phyloP scores from a whole-genome alignment of 2,113 vertebrate species.

The Hypocryptadius cinnamomeus region DNA sequence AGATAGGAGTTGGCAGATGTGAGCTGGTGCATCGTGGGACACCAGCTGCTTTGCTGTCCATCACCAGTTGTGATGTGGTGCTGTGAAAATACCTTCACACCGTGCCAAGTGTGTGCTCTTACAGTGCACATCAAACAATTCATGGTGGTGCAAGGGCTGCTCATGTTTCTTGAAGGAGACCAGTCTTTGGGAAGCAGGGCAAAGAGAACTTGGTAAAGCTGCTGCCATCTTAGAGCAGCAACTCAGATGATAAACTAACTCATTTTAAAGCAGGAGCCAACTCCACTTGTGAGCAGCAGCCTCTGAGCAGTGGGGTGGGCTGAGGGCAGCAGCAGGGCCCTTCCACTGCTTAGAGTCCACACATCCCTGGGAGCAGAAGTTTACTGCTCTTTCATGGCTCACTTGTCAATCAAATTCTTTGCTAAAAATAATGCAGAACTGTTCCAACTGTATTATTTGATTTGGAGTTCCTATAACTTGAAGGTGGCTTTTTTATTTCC shows the following conservation, averaged over 20 bases:
- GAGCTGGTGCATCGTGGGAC: background rate
- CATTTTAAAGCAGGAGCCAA: background rate
- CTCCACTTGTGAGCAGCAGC: background rate
- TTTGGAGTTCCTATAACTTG: background rate
- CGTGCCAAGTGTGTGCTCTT: accelerated
- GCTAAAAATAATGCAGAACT: background rate
- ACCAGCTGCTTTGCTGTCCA: background rate
- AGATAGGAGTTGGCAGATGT: background rate
- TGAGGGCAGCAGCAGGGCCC: background rate
- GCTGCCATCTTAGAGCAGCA: background rate
- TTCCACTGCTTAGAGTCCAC: background rate
- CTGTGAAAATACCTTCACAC: background rate
- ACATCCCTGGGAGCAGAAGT: background rate
- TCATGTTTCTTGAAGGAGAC: background rate
- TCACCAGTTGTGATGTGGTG: accelerated
- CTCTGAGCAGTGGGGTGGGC: background rate
- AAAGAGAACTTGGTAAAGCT: background rate
- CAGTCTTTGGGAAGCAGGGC: background rate
- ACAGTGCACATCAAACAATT: accelerated
- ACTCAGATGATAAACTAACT: background rate
- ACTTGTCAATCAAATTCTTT: background rate
- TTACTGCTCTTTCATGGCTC: background rate
- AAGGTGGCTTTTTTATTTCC: background rate
- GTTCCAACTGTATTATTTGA: background rate
- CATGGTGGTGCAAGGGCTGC: background rate